phyloP scores from a whole-genome alignment of 2,888 invertebrate genomes.

The Ptilodon capucinus region DNA sequence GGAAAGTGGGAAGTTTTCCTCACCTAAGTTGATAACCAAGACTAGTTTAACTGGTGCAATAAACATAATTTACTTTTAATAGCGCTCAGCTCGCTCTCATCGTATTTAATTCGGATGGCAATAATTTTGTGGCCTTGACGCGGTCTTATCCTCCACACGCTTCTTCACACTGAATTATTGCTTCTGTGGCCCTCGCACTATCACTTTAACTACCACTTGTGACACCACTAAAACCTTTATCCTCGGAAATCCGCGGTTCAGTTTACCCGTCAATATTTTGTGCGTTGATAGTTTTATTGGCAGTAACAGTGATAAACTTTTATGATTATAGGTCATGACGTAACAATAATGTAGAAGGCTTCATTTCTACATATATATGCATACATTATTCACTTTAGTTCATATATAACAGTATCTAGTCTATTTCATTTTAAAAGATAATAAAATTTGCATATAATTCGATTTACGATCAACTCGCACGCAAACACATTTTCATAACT shows the following conservation, averaged over 20 bases:
- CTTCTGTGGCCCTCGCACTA: constrained; percentile 45
- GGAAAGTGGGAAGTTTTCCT: background rate
- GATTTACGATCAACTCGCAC: too few relatives aligned
- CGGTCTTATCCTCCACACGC: constrained; percentile 41
- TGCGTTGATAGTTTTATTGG: constrained; percentile 13
- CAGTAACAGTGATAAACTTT: background rate
- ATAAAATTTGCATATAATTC: too few relatives aligned
- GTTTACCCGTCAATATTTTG: constrained; percentile 33
- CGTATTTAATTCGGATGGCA: background rate
- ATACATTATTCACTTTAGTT: background rate
- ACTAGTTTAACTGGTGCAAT: constrained; percentile 1
- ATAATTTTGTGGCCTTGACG: background rate
- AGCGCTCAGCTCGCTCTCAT: too few relatives aligned
- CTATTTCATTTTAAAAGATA: too few relatives aligned
- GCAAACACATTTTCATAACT: too few relatives aligned
- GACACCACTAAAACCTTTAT: constrained; percentile 44
- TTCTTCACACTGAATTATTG: constrained; percentile 59
- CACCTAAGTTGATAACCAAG: background rate
- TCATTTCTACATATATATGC: background rate
- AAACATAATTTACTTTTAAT: background rate
- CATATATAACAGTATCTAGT: too few relatives aligned
- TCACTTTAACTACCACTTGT: constrained; percentile 51
- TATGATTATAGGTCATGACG: background rate
- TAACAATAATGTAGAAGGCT: background rate
- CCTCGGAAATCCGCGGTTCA: constrained; percentile 23